A percentile compares a stretch with the other conserved stretches of the same genome.
phyloP scores from a whole-genome alignment of 2,797 vertebrate species.

The Staurois parvus region DNA sequence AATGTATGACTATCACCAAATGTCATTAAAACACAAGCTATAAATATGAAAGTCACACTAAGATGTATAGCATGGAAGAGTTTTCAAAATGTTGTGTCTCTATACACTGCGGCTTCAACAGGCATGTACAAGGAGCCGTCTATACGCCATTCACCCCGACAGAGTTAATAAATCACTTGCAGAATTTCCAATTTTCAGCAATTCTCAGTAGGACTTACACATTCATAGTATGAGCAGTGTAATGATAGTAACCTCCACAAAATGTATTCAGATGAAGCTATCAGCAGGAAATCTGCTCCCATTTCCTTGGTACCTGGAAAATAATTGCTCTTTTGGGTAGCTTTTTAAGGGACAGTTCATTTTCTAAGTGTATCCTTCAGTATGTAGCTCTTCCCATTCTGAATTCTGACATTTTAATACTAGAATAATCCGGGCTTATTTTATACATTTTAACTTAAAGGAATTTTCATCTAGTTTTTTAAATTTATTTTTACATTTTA shows the following conservation, averaged over 20 bases:
- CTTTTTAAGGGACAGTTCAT: not conserved
- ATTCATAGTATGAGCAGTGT: not conserved
- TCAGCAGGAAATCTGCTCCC: not conserved
- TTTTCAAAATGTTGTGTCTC: not conserved
- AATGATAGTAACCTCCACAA: not conserved
- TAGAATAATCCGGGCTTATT: too few relatives aligned
- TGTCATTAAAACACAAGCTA: too few relatives aligned
- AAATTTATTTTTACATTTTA: too few relatives aligned
- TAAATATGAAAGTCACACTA: too few relatives aligned
- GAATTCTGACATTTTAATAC: too few relatives aligned
- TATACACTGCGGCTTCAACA: not conserved
- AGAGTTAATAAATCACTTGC: slow-evolving; percentile 1
- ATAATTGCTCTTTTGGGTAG: slow-evolving; percentile 24
- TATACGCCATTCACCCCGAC: not conserved
- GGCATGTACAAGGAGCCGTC: not conserved
- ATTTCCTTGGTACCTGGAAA: not conserved
- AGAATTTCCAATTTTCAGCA: not conserved
- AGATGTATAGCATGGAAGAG: too few relatives aligned
- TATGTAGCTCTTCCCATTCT: not conserved
- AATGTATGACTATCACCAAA: too few relatives aligned
- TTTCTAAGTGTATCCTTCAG: not conserved
- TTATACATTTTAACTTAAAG: too few relatives aligned
- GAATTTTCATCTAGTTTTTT: too few relatives aligned
- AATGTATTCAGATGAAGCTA: slow-evolving; percentile 6
- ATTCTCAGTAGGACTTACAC: not conserved